These are phyloP conservation scores for Micronisus gabar DNA, from an alignment of 2,113 vertebrate species.

Conservation along the genomic window DNA sequence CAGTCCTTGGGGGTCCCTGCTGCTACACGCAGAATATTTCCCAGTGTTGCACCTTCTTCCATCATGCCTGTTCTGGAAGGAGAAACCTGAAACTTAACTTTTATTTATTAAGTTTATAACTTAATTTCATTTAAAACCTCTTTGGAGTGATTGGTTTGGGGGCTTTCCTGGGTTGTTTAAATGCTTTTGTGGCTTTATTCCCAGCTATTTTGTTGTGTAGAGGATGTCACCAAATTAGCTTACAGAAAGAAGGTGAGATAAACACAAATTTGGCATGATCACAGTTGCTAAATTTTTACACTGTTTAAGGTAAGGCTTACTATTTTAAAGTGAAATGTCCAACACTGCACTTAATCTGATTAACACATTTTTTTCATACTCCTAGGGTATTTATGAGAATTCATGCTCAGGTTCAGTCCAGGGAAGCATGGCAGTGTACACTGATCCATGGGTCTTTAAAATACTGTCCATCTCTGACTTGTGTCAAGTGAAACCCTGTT, in stretches of 20 bases:
- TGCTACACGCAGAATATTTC: not conserved
- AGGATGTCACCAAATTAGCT: not conserved
- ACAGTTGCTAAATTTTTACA: not conserved
- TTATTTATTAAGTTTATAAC: not conserved
- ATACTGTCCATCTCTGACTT: not conserved
- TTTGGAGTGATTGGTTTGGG: not conserved
- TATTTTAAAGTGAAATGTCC: not conserved
- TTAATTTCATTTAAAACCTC: not conserved
- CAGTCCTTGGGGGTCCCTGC: not conserved
- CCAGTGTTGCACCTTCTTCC: not conserved
- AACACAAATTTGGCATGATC: not conserved
- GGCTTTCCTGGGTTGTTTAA: not conserved
- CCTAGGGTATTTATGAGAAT: not conserved
- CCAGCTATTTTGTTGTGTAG: not conserved
- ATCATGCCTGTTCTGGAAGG: not conserved
- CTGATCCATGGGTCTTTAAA: not conserved
- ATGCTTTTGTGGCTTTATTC: not conserved
- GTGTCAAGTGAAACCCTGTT: not conserved
- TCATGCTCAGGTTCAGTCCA: not conserved
- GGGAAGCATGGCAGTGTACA: not conserved
- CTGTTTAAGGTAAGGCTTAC: not conserved
- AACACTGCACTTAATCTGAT: not conserved
- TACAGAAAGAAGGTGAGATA: not conserved
- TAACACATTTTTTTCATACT: not conserved
- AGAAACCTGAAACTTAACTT: not conserved